Conservation (phyloP, 53 echinoderm and acorn worm genomes). For the Holothuria leucospilota region DNA sequence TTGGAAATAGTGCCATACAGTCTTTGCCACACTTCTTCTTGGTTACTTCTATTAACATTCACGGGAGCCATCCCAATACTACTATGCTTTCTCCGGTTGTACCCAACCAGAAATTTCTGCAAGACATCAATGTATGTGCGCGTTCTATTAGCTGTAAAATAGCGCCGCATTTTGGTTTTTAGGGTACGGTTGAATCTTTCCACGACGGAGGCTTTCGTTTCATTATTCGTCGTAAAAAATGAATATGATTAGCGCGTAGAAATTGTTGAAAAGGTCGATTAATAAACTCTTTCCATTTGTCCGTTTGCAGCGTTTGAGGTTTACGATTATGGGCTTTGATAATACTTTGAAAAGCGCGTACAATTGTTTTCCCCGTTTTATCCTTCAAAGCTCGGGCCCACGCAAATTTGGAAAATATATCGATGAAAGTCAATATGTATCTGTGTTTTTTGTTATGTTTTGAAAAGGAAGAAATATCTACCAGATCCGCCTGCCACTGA, state of each 20-base stretch:
- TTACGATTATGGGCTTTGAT: neutral
- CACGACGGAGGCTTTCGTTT: conserved; percentile 60
- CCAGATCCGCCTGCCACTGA: too few species aligned
- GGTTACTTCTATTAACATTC: conserved; percentile 45
- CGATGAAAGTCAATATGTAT: conserved; percentile 67
- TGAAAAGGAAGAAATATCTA: conserved; percentile 34
- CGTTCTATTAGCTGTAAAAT: too few species aligned
- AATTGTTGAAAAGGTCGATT: conserved; percentile 31
- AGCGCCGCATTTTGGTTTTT: conserved; percentile 16
- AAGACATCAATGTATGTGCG: conserved; percentile 34
- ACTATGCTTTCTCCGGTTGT: conserved; percentile 61
- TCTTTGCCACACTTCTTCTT: conserved; percentile 56
- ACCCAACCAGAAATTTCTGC: conserved; percentile 57
- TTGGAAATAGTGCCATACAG: conserved; percentile 34
- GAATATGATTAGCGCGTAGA: conserved; percentile 24
- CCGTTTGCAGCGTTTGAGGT: conserved; percentile 29
- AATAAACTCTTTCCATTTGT: conserved; percentile 48
- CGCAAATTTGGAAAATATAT: too few species aligned
- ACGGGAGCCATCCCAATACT: conserved; percentile 62
- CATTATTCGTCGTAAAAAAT: conserved; percentile 75
- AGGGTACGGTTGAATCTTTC: conserved; percentile 66
- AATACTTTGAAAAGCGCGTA: conserved; percentile 37
- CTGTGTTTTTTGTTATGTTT: conserved; percentile 36
- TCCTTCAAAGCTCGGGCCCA: conserved; percentile 68
- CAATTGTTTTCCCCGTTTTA: conserved; percentile 18